phyloP scores from a whole-genome alignment of 2,113 vertebrate genomes.

The Tenebrosternarchus preto region DNA sequence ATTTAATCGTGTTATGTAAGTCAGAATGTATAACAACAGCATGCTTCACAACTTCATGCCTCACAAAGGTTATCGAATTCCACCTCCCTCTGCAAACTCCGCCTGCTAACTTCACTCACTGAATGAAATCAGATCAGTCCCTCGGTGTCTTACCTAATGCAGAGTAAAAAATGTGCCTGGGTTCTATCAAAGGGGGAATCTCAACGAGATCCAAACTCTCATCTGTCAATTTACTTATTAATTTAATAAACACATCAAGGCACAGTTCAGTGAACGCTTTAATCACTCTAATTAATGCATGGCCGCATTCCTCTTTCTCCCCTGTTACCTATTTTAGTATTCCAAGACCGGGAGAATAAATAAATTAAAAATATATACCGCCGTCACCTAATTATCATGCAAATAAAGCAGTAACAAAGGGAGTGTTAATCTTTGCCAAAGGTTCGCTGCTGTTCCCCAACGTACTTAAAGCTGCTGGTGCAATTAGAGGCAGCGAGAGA shows the following conservation, averaged over 20 bases:
- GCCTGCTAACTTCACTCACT: conserved; percentile 12
- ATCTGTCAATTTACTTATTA: conserved; percentile 80
- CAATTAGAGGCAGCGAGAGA: conserved; percentile 79
- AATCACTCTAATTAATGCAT: conserved; percentile 81
- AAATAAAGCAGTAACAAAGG: conserved; percentile 76
- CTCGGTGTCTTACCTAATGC: conserved; percentile 35
- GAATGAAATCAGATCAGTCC: conserved; percentile 36
- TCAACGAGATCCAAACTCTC: conserved; percentile 71
- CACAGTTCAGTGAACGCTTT: conserved; percentile 77
- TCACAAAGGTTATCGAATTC: conserved; percentile 23
- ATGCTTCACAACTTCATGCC: conserved; percentile 19
- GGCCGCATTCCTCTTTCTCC: conserved; percentile 59
- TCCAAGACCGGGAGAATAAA: conserved; percentile 75
- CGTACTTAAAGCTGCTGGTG: conserved; percentile 75
- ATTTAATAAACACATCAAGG: conserved; percentile 88
- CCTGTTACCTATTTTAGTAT: conserved; percentile 55
- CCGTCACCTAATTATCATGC: conserved; percentile 83
- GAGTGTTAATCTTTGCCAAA: conserved; percentile 75
- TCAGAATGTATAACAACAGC: conserved; percentile 12
- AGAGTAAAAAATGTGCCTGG: conserved; percentile 59
- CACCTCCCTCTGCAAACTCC: conserved; percentile 2
- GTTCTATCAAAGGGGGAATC: conserved; percentile 61
- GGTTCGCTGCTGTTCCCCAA: conserved; percentile 78
- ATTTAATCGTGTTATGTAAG: conserved; percentile 37
- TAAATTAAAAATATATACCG: conserved; percentile 74